These are phyloP conservation scores for Zosterops lateralis DNA, from an alignment of 2,113 vertebrate species.

Conservation along the genomic window DNA sequence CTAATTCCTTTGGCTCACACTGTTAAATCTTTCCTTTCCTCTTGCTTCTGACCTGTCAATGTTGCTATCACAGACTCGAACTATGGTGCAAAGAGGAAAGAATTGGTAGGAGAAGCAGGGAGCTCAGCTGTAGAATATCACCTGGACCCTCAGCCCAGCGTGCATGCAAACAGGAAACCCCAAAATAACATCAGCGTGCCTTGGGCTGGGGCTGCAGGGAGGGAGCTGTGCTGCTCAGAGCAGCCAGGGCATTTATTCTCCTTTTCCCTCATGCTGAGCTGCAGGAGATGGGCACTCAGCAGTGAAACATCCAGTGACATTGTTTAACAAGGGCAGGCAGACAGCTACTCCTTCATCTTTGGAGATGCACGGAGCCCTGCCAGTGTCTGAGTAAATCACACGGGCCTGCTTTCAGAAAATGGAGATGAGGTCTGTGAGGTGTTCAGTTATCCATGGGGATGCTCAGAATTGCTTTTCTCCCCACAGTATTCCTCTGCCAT, in stretches of 20 bases:
- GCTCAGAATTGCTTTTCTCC: neutral
- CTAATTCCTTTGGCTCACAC: neutral
- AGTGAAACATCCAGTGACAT: neutral
- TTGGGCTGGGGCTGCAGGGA: neutral
- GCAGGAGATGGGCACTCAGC: neutral
- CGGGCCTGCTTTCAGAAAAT: neutral
- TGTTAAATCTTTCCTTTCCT: neutral
- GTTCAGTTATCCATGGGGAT: neutral
- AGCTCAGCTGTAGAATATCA: neutral
- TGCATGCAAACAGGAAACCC: neutral
- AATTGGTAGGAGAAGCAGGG: neutral
- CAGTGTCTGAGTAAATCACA: neutral
- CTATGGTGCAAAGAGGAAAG: accelerated
- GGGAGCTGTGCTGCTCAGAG: neutral
- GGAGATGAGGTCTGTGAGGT: neutral
- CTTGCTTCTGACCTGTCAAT: neutral
- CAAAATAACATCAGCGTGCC: neutral
- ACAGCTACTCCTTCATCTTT: neutral
- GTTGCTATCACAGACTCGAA: neutral
- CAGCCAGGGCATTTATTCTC: neutral
- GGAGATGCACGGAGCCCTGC: neutral
- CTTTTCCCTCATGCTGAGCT: accelerated
- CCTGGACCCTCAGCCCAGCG: neutral
- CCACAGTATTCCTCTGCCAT: neutral
- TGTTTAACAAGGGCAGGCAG: neutral